phyloP scores from a whole-genome alignment of 2,888 invertebrate species.

The Sipha maydis region DNA sequence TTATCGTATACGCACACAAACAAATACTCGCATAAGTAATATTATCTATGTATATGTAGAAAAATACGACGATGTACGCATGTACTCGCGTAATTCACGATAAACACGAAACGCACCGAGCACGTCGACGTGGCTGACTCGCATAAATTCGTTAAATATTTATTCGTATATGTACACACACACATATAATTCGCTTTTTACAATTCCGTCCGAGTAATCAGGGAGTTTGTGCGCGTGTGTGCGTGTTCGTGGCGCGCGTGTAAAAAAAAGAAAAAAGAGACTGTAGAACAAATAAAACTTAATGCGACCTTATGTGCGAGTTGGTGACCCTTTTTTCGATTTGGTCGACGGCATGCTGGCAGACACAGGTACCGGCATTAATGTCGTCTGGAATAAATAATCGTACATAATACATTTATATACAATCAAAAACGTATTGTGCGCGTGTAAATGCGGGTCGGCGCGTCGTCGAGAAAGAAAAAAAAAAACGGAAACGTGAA shows the following conservation, averaged over 20 bases:
- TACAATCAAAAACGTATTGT: conserved; percentile 45
- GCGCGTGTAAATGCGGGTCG: conserved; percentile 17
- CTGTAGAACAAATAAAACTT: conserved; percentile 41
- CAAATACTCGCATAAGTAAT: no score
- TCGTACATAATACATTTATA: conserved; percentile 6
- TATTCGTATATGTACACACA: background rate
- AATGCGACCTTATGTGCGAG: conserved; percentile 45
- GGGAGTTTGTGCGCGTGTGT: background rate
- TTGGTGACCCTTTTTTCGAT: conserved; percentile 50
- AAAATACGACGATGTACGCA: no score
- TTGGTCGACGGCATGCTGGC: conserved; percentile 47
- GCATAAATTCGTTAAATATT: background rate
- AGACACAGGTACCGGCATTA: conserved; percentile 50
- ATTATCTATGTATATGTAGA: no score
- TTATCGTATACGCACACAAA: background rate
- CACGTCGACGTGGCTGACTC: no score
- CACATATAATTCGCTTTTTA: background rate
- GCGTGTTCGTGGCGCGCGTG: conserved; percentile 11
- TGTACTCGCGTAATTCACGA: background rate
- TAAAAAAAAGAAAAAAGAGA: background rate
- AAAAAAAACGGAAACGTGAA: conserved; percentile 37
- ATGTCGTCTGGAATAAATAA: conserved; percentile 53
- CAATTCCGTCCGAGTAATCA: conserved; percentile 36
- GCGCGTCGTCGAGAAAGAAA: conserved; percentile 20
- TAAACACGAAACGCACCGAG: background rate